Conservation (phyloP, 2,113 vertebrate genomes). For the Mastomys natalensis region DNA sequence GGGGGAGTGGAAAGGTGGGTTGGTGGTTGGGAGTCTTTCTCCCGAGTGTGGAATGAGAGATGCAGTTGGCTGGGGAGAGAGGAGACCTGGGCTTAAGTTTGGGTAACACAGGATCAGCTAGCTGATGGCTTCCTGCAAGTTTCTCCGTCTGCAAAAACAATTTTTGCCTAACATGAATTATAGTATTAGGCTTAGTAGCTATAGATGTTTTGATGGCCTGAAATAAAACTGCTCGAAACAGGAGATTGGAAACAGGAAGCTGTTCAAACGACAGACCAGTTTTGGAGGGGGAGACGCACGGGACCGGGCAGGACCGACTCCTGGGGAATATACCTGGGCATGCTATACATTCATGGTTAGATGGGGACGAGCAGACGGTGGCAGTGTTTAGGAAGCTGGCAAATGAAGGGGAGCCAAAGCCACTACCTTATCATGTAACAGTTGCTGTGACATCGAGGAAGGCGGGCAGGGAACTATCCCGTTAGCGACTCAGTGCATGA, state of each 20-base stretch:
- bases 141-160: not conserved
- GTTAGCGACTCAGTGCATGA: accelerated
- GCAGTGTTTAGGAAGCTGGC: not conserved
- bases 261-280: not conserved
- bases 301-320: not conserved
- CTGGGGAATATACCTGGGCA: not conserved
- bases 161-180: not conserved
- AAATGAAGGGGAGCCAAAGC: not conserved
- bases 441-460: not conserved
- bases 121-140: not conserved
- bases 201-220: not conserved
- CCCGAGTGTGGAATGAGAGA: not conserved
- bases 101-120: not conserved
- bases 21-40: not conserved
- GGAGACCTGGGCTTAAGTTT: not conserved
- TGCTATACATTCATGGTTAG: not conserved
- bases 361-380: accelerated
- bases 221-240: not conserved
- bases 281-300: not conserved
- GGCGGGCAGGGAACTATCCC: not conserved
- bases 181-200: not conserved
- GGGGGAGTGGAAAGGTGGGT: not conserved
- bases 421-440: not conserved
- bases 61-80: not conserved
- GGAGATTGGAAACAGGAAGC: not conserved